phyloP scores from a whole-genome alignment of 1,140 invertebrate genomes.

The Cotesia glomerata region DNA sequence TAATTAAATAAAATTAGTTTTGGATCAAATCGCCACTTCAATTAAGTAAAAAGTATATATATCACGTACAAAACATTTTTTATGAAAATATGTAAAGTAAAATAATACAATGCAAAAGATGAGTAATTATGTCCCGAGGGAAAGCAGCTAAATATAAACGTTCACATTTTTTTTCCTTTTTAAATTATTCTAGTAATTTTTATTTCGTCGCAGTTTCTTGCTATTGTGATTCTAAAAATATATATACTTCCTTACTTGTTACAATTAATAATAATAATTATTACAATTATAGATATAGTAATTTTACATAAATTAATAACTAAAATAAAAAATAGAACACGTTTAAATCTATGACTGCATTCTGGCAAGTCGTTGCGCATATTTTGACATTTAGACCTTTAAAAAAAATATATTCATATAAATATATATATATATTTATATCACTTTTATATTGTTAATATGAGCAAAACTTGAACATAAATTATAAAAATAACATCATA shows the following conservation, averaged over 20 bases:
- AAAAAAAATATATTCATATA: neutral
- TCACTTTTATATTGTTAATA: neutral
- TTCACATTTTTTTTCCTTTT: too few species aligned
- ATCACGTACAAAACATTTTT: neutral
- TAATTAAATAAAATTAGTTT: constrained; percentile 8
- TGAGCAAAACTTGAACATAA: neutral
- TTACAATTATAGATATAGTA: neutral
- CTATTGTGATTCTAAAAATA: too few species aligned
- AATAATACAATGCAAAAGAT: too few species aligned
- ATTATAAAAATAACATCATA: neutral
- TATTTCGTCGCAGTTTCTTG: too few species aligned
- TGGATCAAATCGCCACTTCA: neutral
- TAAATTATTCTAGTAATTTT: too few species aligned
- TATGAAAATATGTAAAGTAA: too few species aligned
- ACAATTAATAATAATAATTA: too few species aligned
- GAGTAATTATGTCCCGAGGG: too few species aligned
- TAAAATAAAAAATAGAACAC: neutral
- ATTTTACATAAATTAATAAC: neutral
- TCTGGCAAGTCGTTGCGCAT: neutral
- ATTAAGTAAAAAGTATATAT: neutral
- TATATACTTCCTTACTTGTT: too few species aligned
- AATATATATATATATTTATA: too few species aligned
- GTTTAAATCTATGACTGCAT: neutral
- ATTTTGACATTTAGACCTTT: neutral
- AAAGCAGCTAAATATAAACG: too few species aligned